A percentile compares a stretch with the other conserved stretches of the same genome.
Conservation (phyloP, 37 sponge, comb jelly and placozoan species). For the Haliclona indistincta region DNA sequence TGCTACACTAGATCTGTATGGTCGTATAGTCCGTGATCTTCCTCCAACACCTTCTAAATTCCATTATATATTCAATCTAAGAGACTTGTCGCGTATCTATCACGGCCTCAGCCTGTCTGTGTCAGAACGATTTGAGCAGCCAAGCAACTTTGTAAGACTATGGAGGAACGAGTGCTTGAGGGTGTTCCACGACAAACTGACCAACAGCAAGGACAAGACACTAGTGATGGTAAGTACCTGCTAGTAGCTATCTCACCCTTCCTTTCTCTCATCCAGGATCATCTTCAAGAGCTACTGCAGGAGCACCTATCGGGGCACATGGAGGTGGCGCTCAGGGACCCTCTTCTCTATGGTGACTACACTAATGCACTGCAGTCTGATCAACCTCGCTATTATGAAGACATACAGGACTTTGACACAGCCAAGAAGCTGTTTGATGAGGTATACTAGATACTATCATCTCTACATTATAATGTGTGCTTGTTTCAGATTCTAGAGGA, state of each 20-base stretch:
- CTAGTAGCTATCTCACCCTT: neutral
- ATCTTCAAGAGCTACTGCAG: slow-evolving; percentile 74
- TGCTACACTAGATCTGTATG: slow-evolving; percentile 92
- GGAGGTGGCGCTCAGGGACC: slow-evolving; percentile 79
- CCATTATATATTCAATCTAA: slow-evolving; percentile 99
- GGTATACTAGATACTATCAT: slow-evolving; percentile 19
- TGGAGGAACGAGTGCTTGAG: slow-evolving; percentile 98
- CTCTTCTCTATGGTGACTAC: slow-evolving; percentile 95
- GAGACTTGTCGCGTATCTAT: slow-evolving; percentile 97
- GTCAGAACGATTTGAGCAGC: slow-evolving; percentile 75
- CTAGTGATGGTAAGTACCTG: slow-evolving; percentile 46
- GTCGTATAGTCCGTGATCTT: slow-evolving; percentile 83
- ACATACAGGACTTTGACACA: slow-evolving; percentile 91
- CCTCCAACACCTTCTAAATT: slow-evolving; percentile 99
- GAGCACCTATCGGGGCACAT: slow-evolving; percentile 66
- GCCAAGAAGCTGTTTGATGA: slow-evolving; percentile 91
- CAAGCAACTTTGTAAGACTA: slow-evolving; percentile 66
- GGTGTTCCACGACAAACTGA: slow-evolving; percentile 95
- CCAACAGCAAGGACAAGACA: slow-evolving; percentile 79
- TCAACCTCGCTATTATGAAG: slow-evolving; percentile 89
- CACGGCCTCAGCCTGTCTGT: slow-evolving; percentile 88
- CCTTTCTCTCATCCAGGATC: slow-evolving; percentile 22
- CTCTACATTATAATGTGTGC: neutral
- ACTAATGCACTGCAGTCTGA: slow-evolving; percentile 88
- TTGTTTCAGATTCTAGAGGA: slow-evolving; percentile 86